These are phyloP conservation scores for Trilocha varians DNA, from an alignment of 2,888 invertebrate species.

Conservation along the genomic window DNA sequence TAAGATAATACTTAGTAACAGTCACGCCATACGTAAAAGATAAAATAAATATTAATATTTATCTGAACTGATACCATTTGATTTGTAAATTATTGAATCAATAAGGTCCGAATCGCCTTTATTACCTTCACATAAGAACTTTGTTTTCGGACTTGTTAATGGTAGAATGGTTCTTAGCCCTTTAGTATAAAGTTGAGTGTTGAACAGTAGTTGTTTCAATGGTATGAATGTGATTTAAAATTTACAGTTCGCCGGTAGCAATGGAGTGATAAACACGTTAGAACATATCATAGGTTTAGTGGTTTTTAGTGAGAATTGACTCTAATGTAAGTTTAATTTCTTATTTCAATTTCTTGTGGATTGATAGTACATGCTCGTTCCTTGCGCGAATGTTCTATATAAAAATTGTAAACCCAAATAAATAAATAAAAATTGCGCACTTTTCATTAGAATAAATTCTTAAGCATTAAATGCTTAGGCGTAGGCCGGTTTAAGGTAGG, in stretches of 20 bases:
- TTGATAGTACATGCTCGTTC: too few relatives aligned
- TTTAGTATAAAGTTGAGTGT: background rate
- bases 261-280: constrained; percentile 23
- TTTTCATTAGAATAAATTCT: too few relatives aligned
- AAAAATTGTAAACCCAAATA: too few relatives aligned
- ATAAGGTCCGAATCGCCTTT: background rate
- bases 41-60: too few relatives aligned
- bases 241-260: constrained; percentile 26
- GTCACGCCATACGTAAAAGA: background rate
- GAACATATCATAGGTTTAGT: background rate
- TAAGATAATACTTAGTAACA: background rate
- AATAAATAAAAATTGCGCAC: too few relatives aligned
- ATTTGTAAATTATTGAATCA: background rate
- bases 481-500: too few relatives aligned
- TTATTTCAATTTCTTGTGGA: too few relatives aligned
- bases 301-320: background rate
- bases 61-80: constrained; percentile 1
- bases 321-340: background rate
- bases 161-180: background rate
- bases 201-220: background rate
- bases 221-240: background rate
- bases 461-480: too few relatives aligned
- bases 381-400: too few relatives aligned
- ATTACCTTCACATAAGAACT: background rate
- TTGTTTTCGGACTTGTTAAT: background rate